These are phyloP conservation scores for Pachycephala philippinensis DNA, from an alignment of 2,113 vertebrate species.

Conservation along the genomic window DNA sequence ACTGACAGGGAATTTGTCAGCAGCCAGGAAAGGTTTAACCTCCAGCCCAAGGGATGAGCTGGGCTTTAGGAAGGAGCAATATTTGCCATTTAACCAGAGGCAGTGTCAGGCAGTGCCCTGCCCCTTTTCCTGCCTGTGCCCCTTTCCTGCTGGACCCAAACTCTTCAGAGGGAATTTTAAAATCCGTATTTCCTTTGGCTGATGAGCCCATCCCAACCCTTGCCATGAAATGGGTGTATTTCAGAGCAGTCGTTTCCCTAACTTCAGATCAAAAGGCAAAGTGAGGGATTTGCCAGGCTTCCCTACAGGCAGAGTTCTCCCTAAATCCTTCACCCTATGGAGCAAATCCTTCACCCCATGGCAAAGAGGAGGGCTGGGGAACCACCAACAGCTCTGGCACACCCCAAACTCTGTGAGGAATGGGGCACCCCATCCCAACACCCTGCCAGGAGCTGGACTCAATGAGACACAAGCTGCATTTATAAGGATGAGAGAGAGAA, in stretches of 20 bases:
- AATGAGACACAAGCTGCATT: neutral
- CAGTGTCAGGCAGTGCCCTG: neutral
- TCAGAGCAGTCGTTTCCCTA: neutral
- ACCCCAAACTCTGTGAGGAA: rapidly evolving
- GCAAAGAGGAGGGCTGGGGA: neutral
- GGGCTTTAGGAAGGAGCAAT: neutral
- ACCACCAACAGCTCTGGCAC: neutral
- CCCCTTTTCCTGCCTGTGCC: neutral
- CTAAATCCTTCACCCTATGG: rapidly evolving
- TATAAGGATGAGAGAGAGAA: neutral
- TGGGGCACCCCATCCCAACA: neutral
- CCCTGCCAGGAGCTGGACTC: too few species aligned
- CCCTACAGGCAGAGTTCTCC: neutral
- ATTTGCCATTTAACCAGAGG: neutral
- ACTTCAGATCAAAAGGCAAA: neutral
- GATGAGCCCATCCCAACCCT: neutral
- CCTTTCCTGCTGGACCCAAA: neutral
- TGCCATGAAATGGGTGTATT: neutral
- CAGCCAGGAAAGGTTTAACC: neutral
- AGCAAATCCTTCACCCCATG: neutral
- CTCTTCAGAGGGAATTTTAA: neutral
- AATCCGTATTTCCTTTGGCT: neutral
- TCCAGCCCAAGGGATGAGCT: neutral
- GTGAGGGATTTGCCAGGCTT: neutral
- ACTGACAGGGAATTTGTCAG: neutral